Evolutionary conservation across 2,113 vertebrate genomes (phyloP), one percentile per base, ranked within the genome.

Genomic region (Aramus guarauna): DNA sequence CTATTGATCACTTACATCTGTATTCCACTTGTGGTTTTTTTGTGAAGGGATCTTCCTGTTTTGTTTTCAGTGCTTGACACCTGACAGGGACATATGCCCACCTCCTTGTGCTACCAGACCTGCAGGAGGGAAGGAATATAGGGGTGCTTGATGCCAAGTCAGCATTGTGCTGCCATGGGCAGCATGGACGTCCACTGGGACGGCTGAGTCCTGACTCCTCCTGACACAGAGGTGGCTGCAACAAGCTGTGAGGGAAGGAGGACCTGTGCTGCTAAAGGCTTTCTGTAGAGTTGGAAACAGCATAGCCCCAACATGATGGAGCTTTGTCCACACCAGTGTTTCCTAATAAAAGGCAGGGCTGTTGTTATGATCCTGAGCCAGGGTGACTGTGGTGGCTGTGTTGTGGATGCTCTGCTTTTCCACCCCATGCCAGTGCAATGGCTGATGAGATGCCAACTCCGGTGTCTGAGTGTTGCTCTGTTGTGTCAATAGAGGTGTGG

Each of bases 1-100:
- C n/a, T 41, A 8, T 68, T 59, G 45, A 15, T 59, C 12, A 45
- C 48, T 73, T 85, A 36, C 2, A 12, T 53, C 22, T 60, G 3
- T 43, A 37, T 81, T 85, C 47, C 27, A 39, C 43, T 73, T 77
- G 19, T 23, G 18, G 0, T 5, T 48, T 48, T 73, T 95, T 50
- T 63, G 15, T 80, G 24, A 89, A 48, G n/a, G 20, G 16, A 17
- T 78, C 55, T 63, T 85, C 9, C 47, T 30, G 27, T 21, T 64
- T 73, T 67, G 12, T 68, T 78, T 85, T 63, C 10, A 22, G 24
- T 34, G 66, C 37, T 73, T 63, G 60, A 23, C 20, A 45, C 15
- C 3, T 0, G 2, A 63, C 55, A 43, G 27, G 23, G 50, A 43
- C 23, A 23, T 0, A 0, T 68, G 45, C 9, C 37, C 7, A 11